Evolutionary conservation across 1,140 invertebrate genomes (phyloP).

Genomic region (Saccostrea glomerata): DNA sequence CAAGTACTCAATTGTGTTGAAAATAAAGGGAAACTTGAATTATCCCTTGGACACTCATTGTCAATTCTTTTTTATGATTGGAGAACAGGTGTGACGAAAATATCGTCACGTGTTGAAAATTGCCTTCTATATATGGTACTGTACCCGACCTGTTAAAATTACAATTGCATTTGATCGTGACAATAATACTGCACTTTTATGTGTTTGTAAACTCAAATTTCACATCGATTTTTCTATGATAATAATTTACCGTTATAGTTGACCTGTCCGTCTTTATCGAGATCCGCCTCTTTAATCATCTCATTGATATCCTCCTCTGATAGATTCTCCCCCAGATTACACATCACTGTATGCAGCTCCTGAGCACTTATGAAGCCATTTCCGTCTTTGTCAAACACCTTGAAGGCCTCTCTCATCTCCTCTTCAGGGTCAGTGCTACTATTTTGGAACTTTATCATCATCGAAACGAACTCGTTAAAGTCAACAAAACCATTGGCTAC

Average conservation of each 20-base stretch:
- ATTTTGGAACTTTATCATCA: slow-evolving; percentile 99
- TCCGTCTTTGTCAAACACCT: slow-evolving; percentile 98
- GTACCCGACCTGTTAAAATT: too few species aligned
- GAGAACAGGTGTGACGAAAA: too few species aligned
- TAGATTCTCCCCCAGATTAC: slow-evolving; percentile 94
- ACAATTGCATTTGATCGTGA: too few species aligned
- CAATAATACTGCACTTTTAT: too few species aligned
- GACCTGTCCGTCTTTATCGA: slow-evolving; percentile 67
- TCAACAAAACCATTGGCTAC: slow-evolving; percentile 83
- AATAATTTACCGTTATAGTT: slow-evolving; percentile 62
- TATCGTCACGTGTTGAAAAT: too few species aligned
- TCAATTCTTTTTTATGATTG: too few species aligned
- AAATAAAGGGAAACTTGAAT: too few species aligned
- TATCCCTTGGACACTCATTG: too few species aligned
- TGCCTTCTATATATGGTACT: too few species aligned
- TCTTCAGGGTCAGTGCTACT: slow-evolving; percentile 97
- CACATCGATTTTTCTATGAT: too few species aligned
- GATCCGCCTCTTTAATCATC: slow-evolving; percentile 65
- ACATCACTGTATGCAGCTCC: slow-evolving; percentile 96
- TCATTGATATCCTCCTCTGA: slow-evolving; percentile 88
- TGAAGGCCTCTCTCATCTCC: slow-evolving; percentile 98
- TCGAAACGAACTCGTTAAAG: slow-evolving; percentile 98
- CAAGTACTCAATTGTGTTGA: too few species aligned
- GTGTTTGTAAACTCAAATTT: too few species aligned
- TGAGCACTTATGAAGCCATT: slow-evolving; percentile 86